phyloP scores from a whole-genome alignment of 1,140 invertebrate species.

The Spodoptera litura region DNA sequence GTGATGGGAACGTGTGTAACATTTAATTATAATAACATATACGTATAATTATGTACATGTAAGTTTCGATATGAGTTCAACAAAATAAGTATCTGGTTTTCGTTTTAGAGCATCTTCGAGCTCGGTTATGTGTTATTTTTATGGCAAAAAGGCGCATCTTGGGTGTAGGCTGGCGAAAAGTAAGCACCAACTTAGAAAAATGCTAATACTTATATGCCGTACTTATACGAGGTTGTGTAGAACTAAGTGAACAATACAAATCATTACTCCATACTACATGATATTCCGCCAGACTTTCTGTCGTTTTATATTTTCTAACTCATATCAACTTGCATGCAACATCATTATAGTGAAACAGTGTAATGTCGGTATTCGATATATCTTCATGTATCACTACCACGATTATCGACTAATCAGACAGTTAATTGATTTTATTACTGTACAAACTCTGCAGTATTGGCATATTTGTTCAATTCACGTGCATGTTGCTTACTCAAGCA shows the following conservation, averaged over 20 bases:
- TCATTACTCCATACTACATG: neutral
- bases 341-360: conserved; percentile 37
- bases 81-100: too few species aligned
- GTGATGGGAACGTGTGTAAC: conserved; percentile 30
- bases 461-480: conserved; percentile 20
- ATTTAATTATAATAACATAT: conserved; percentile 2
- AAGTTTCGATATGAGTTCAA: too few species aligned
- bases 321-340: conserved; percentile 8
- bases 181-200: too few species aligned
- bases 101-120: too few species aligned
- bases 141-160: too few species aligned
- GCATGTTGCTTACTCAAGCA: neutral
- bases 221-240: too few species aligned
- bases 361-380: conserved; percentile 37
- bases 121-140: too few species aligned
- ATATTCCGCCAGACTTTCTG: conserved; percentile 26
- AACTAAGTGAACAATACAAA: neutral
- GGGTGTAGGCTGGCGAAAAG: too few species aligned
- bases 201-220: too few species aligned
- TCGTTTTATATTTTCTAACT: conserved; percentile 16
- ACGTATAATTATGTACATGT: neutral
- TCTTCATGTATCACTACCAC: conserved; percentile 26
- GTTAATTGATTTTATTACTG: conserved; percentile 37
- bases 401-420: conserved; percentile 43
- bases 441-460: neutral